Percentiles rank a stretch among this genome's conserved stretches.
These are phyloP conservation scores for Syngnathus scovelli DNA, from an alignment of 2,113 vertebrate species.

Conservation along the genomic window DNA sequence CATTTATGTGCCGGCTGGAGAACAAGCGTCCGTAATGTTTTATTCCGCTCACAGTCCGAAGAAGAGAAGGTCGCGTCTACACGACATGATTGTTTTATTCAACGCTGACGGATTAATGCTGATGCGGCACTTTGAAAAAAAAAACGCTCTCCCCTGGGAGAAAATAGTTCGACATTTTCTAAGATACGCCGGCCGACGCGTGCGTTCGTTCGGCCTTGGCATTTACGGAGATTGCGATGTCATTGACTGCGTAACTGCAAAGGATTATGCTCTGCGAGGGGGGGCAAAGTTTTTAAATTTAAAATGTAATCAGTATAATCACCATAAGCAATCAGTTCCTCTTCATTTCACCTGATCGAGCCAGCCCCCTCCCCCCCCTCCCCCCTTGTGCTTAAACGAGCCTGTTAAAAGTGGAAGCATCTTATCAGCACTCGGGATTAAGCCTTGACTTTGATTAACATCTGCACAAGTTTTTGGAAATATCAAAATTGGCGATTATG, in stretches of 20 bases:
- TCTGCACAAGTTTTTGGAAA: conserved; percentile 35
- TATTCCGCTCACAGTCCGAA: conserved; percentile 42
- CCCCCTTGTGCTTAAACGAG: conserved; percentile 43
- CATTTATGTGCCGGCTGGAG: conserved; percentile 50
- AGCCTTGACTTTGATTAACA: conserved; percentile 67
- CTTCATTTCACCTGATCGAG: conserved; percentile 65
- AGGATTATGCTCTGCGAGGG: conserved; percentile 34
- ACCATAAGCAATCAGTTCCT: conserved; percentile 70
- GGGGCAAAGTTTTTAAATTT: conserved; percentile 66
- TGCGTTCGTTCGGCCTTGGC: conserved; percentile 13
- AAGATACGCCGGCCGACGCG: not conserved
- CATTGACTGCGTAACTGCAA: conserved; percentile 45
- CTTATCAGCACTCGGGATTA: conserved; percentile 65
- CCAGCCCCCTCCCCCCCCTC: not conserved
- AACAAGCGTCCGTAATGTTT: conserved; percentile 44
- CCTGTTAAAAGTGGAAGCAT: conserved; percentile 50
- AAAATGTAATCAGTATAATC: conserved; percentile 75
- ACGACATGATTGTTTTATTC: conserved; percentile 48
- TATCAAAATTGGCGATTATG: not conserved
- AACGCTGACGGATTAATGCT: conserved; percentile 32
- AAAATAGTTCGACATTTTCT: conserved; percentile 12
- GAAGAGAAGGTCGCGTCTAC: conserved; percentile 36
- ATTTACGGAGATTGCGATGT: conserved; percentile 35
- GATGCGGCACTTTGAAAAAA: conserved; percentile 16
- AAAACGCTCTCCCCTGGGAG: conserved; percentile 11